Evolutionary conservation across 2,113 vertebrate genomes (phyloP).

Genomic region (Gopherus evgoodei): DNA sequence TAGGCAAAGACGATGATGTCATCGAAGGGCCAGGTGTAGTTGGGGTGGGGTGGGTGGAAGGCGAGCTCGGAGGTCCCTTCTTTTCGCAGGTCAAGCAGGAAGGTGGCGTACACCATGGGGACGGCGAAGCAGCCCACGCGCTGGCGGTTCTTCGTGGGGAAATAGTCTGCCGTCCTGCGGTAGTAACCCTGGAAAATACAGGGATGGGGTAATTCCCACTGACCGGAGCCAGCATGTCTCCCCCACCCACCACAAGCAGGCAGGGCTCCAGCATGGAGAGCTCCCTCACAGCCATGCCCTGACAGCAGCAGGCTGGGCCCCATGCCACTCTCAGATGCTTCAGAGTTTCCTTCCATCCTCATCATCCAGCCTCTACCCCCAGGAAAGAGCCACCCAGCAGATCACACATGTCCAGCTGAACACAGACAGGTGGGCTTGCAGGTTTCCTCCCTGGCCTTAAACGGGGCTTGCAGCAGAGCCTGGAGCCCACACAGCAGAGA

Average conservation of each 20-base stretch:
- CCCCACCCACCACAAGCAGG: background rate
- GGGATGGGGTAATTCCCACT: too few species aligned
- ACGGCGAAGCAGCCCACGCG: constrained; percentile 87
- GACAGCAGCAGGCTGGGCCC: background rate
- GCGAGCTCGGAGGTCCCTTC: constrained; percentile 83
- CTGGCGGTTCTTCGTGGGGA: constrained; percentile 93
- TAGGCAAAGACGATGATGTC: constrained; percentile 97
- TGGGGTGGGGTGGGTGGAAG: constrained; percentile 91
- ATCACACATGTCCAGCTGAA: background rate
- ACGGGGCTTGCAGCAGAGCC: background rate
- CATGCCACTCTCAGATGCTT: background rate
- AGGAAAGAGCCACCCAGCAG: background rate
- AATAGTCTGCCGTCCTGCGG: constrained; percentile 93
- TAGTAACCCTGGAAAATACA: constrained; percentile 87
- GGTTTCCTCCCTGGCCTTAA: background rate
- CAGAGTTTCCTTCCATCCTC: background rate
- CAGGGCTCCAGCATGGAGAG: background rate
- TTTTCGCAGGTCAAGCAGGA: constrained; percentile 89
- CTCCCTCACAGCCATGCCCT: background rate
- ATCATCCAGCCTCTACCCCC: background rate
- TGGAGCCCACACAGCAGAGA: background rate
- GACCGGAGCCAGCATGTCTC: rapidly evolving
- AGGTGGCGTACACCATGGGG: constrained; percentile 94
- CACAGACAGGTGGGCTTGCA: background rate
- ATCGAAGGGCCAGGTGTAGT: constrained; percentile 95